Conservation (phyloP, 2,113 vertebrate species). For the Regulus satrapa region DNA sequence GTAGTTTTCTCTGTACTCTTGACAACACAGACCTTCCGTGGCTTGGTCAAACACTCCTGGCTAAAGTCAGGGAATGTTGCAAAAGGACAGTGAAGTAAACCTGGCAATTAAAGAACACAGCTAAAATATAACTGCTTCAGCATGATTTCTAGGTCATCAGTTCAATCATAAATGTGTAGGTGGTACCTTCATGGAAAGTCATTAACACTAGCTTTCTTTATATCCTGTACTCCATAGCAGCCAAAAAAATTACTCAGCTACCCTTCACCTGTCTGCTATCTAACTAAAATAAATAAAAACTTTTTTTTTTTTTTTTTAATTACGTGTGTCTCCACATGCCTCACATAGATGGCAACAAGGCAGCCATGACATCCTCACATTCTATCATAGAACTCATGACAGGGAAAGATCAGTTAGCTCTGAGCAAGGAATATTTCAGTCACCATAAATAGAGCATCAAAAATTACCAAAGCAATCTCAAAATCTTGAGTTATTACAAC, state of each 20-base stretch:
- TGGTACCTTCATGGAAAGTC: not conserved
- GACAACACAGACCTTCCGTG: conserved; percentile 60
- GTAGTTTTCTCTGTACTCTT: conserved; percentile 68
- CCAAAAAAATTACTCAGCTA: not conserved
- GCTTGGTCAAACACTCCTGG: conserved; percentile 79
- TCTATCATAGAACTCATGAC: not conserved
- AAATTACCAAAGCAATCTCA: not conserved
- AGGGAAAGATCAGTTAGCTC: not conserved
- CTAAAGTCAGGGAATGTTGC: not conserved
- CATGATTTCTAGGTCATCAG: not conserved
- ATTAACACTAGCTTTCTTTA: not conserved
- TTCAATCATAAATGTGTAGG: not conserved
- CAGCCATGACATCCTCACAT: not conserved
- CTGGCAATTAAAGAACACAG: not conserved
- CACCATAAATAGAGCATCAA: not conserved
- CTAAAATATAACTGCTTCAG: not conserved
- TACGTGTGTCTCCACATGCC: too few relatives aligned
- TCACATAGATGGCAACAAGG: not conserved
- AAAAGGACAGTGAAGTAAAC: not conserved
- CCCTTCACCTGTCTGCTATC: not conserved
- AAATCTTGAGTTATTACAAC: not conserved
- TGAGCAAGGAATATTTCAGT: not conserved
- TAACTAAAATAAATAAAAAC: not conserved
- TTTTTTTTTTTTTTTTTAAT: not conserved
- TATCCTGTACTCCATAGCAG: not conserved